phyloP scores from a whole-genome alignment of 2,888 invertebrate species.

The Xestia ashworthii region DNA sequence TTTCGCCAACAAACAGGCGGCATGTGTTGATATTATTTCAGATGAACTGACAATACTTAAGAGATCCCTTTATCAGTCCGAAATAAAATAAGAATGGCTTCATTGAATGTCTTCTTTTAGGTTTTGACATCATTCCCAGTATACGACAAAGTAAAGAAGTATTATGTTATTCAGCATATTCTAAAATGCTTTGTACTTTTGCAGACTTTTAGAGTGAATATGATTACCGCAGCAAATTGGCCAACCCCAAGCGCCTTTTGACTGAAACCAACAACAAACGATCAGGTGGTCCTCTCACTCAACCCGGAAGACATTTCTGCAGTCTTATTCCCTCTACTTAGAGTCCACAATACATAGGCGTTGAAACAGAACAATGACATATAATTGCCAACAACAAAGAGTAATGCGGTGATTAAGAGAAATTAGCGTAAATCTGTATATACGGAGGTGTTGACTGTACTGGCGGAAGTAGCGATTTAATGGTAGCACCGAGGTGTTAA shows the following conservation, averaged over 20 bases:
- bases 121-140: neutral
- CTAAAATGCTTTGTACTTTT: neutral
- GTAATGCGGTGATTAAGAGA: slow-evolving; percentile 47
- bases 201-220: neutral
- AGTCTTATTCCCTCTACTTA: slow-evolving; percentile 9
- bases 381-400: slow-evolving; percentile 32
- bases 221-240: neutral
- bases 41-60: neutral
- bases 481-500: slow-evolving; percentile 33
- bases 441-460: slow-evolving; percentile 8
- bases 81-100: neutral
- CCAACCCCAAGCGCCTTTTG: slow-evolving; percentile 11
- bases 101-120: too few relatives aligned
- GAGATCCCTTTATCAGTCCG: neutral
- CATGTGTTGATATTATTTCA: neutral
- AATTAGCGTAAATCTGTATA: slow-evolving; percentile 19
- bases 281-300: neutral
- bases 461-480: slow-evolving; percentile 53
- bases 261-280: slow-evolving; percentile 5
- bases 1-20: neutral
- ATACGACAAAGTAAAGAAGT: neutral
- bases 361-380: neutral
- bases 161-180: neutral
- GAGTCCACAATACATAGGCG: neutral
- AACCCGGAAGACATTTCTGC: slow-evolving; percentile 42